A percentile compares a stretch with the other conserved stretches of the same genome.
These are phyloP conservation scores for Petrophora chlorosata DNA, from an alignment of 2,888 invertebrate genomes.

Conservation along the genomic window DNA sequence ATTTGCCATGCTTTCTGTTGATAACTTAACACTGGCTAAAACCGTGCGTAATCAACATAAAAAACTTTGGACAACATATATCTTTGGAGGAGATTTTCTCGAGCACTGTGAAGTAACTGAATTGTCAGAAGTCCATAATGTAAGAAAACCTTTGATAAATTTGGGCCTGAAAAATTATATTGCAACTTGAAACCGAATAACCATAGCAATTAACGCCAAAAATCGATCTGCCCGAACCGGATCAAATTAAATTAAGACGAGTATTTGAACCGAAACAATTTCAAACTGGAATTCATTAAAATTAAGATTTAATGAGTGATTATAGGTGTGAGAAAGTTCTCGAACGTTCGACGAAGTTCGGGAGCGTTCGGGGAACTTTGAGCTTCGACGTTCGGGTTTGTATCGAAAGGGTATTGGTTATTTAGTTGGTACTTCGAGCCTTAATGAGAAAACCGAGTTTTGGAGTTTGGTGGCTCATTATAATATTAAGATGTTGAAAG, in stretches of 20 bases:
- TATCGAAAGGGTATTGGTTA: constrained; percentile 13
- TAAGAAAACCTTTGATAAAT: neutral
- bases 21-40: no score
- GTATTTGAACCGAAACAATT: constrained; percentile 41
- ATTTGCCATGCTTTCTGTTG: no score
- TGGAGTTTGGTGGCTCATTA: constrained; percentile 1
- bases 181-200: constrained; percentile 14
- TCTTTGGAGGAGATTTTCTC: no score
- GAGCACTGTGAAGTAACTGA: no score
- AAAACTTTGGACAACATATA: no score
- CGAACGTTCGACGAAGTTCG: constrained; percentile 5
- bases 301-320: constrained; percentile 49
- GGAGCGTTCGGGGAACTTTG: constrained; percentile 5
- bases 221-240: constrained; percentile 27
- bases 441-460: constrained; percentile 18
- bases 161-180: neutral
- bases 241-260: constrained; percentile 46
- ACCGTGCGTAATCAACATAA: no score
- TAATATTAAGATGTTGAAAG: no score
- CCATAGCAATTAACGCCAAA: constrained; percentile 19
- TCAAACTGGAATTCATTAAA: constrained; percentile 45
- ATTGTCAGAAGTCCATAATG: neutral
- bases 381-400: constrained; percentile 2
- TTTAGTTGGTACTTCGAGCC: constrained; percentile 4
- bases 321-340: constrained; percentile 25